Conservation (phyloP, 2,888 invertebrate genomes). For the Xylota sylvarum region DNA sequence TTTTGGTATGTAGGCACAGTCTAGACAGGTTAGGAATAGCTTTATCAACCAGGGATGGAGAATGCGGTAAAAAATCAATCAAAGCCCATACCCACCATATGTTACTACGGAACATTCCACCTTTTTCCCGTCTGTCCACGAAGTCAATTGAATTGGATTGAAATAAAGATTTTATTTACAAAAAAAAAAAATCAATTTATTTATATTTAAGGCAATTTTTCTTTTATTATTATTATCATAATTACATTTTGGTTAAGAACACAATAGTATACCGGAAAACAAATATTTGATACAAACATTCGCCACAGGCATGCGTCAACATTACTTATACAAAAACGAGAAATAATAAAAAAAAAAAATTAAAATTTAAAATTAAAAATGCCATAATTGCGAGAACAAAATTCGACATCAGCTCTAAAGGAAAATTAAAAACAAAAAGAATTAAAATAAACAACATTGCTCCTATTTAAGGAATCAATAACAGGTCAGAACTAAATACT, state of each 20-base stretch:
- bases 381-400: conserved; percentile 57
- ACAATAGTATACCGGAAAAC: conserved; percentile 74
- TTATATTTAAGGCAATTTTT: conserved; percentile 52
- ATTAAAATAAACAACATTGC: conserved; percentile 18
- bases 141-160: no score
- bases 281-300: conserved; percentile 80
- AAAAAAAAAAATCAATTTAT: not conserved
- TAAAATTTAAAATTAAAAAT: conserved; percentile 42
- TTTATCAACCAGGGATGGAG: no score
- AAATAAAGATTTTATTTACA: no score
- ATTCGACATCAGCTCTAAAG: conserved; percentile 42
- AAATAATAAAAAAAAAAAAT: conserved; percentile 45
- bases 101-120: no score
- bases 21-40: no score
- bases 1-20: no score
- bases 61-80: no score
- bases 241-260: conserved; percentile 85
- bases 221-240: conserved; percentile 88
- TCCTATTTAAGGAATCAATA: conserved; percentile 21
- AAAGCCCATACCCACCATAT: no score
- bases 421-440: conserved; percentile 12
- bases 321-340: conserved; percentile 44
- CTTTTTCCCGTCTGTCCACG: no score
- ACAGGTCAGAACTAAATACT: conserved; percentile 1
- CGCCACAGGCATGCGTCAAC: conserved; percentile 73